A percentile compares a stretch with the other conserved stretches of the same genome.
phyloP scores from a whole-genome alignment of 2,888 invertebrate species.

The Patella depressa region DNA sequence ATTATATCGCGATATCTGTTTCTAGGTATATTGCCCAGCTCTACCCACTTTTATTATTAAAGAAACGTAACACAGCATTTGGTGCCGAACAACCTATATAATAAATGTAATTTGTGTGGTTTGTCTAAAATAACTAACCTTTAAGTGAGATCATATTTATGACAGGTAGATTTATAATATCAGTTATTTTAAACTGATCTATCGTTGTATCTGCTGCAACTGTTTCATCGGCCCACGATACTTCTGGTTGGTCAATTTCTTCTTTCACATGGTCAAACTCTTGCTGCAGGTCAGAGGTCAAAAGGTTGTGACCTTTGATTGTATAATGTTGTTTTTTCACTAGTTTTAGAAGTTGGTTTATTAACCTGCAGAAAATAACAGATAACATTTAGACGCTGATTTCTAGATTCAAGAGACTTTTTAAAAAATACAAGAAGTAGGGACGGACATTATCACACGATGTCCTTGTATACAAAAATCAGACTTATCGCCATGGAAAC shows the following conservation, averaged over 20 bases:
- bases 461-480: too few species aligned
- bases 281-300: conserved; percentile 49
- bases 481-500: too few species aligned
- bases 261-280: conserved; percentile 48
- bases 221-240: conserved; percentile 58
- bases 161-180: conserved; percentile 37
- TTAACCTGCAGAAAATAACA: conserved; percentile 20
- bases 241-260: conserved; percentile 52
- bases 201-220: conserved; percentile 17
- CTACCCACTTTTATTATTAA: too few species aligned
- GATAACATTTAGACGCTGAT: too few species aligned
- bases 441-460: too few species aligned
- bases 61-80: too few species aligned
- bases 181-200: conserved; percentile 30
- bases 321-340: conserved; percentile 56
- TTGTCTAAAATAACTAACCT: neutral
- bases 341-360: conserved; percentile 47
- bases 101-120: neutral
- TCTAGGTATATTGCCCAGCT: too few species aligned
- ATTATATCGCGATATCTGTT: too few species aligned
- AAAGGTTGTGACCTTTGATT: conserved; percentile 53
- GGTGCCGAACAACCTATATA: neutral
- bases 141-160: conserved; percentile 25
- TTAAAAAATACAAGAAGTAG: too few species aligned
- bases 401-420: too few species aligned